Evolutionary conservation across 2,797 vertebrate species (phyloP).

Genomic region (Melanotaenia maccullochi): DNA sequence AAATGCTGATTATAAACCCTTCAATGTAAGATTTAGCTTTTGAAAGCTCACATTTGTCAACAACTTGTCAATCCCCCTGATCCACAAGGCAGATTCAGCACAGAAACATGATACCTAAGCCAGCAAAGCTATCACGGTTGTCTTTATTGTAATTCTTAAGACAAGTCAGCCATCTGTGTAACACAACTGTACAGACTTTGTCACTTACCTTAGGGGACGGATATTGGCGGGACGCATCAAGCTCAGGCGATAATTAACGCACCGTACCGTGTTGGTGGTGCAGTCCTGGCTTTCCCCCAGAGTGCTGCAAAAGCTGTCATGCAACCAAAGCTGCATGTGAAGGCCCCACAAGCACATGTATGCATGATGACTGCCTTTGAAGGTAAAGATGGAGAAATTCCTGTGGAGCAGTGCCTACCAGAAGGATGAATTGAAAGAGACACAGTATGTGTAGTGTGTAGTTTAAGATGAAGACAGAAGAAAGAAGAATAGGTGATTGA

Average conservation of each 20-base stretch:
- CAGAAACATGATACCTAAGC: neutral
- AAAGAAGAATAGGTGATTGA: constrained; percentile 61
- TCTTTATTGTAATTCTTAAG: constrained; percentile 27
- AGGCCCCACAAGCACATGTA: constrained; percentile 5
- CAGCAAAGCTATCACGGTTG: constrained; percentile 6
- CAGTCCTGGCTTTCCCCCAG: constrained; percentile 38
- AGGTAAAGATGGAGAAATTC: constrained; percentile 55
- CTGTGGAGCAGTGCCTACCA: constrained; percentile 21
- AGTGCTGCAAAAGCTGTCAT: constrained; percentile 49
- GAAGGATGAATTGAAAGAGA: constrained; percentile 24
- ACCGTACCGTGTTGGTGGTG: constrained; percentile 40
- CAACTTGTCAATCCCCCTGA: neutral
- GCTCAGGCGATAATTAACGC: constrained; percentile 61
- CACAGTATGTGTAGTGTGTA: neutral
- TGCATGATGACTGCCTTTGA: constrained; percentile 45
- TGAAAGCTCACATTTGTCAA: neutral
- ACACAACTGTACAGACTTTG: constrained; percentile 50
- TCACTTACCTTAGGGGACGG: constrained; percentile 61
- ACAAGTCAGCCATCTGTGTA: constrained; percentile 59
- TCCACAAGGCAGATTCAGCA: constrained; percentile 1
- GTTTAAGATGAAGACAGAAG: constrained; percentile 33
- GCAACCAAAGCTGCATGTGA: constrained; percentile 33
- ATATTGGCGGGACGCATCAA: constrained; percentile 49
- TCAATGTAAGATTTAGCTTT: neutral
- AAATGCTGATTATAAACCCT: neutral